These are phyloP conservation scores for Drosophila meridiana DNA, from an alignment of 2,888 invertebrate genomes.

Conservation along the genomic window DNA sequence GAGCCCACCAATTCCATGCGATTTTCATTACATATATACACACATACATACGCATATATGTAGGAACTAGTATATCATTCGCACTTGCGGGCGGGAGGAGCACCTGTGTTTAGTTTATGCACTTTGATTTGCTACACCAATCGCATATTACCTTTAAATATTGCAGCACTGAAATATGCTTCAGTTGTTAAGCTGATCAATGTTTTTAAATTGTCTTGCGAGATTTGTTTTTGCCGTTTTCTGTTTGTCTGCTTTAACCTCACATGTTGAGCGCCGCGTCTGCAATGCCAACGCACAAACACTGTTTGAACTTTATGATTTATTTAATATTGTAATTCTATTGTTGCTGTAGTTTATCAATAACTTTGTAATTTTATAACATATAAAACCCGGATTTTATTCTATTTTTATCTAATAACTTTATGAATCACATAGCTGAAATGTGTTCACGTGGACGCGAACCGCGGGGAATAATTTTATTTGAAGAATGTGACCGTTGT, in stretches of 20 bases:
- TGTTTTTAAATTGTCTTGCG: slow-evolving; percentile 37
- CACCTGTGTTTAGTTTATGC: slow-evolving; percentile 10
- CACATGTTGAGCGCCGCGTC: slow-evolving; percentile 82
- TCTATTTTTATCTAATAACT: slow-evolving; percentile 63
- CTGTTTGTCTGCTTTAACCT: slow-evolving; percentile 81
- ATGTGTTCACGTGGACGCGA: slow-evolving; percentile 77
- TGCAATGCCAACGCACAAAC: slow-evolving; percentile 56
- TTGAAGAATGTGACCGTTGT: slow-evolving; percentile 49
- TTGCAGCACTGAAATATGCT: slow-evolving; percentile 18
- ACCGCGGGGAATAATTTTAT: slow-evolving; percentile 63
- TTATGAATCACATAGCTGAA: slow-evolving; percentile 68
- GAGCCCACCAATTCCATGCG: slow-evolving; percentile 27
- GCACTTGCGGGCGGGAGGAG: slow-evolving; percentile 29
- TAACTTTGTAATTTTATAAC: slow-evolving; percentile 6
- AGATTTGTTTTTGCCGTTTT: slow-evolving; percentile 49
- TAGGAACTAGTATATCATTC: slow-evolving; percentile 31
- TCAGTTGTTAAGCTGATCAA: slow-evolving; percentile 22
- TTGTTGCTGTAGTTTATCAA: slow-evolving; percentile 4
- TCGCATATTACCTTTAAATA: slow-evolving; percentile 56
- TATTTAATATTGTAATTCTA: background rate
- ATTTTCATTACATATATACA: slow-evolving; percentile 15
- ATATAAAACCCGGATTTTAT: slow-evolving; percentile 31
- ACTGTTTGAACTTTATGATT: slow-evolving; percentile 23
- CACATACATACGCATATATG: background rate
- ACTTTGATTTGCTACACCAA: slow-evolving; percentile 13